Evolutionary conservation across 2,113 vertebrate species (phyloP).

Genomic region (Zeus faber): DNA sequence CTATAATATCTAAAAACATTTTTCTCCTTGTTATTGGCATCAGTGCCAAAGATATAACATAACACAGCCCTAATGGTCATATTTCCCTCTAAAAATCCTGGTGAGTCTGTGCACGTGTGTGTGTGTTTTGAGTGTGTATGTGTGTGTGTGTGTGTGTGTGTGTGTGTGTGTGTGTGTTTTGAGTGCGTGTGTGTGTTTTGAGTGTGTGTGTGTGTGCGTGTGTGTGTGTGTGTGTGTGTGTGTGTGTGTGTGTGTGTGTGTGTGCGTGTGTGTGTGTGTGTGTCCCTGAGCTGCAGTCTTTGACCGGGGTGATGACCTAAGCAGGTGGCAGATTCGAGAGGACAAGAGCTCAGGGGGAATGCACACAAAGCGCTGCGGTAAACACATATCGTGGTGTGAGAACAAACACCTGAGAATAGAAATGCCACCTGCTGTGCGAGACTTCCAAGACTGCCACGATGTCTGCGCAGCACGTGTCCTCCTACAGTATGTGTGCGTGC

Average conservation of each 20-base stretch:
- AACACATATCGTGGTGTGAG: slow-evolving; percentile 40
- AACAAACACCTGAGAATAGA: slow-evolving; percentile 47
- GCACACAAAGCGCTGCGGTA: slow-evolving; percentile 28
- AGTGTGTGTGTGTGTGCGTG: neutral
- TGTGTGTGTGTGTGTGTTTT: slow-evolving; percentile 7
- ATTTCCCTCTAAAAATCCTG: neutral
- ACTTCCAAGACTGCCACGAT: no score
- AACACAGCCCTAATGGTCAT: no score
- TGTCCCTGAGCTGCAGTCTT: neutral
- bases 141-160: neutral
- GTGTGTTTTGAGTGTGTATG: neutral
- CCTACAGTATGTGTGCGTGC: no score
- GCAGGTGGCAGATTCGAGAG: slow-evolving; percentile 58
- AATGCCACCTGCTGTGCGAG: no score
- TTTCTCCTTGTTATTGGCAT: no score
- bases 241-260: neutral
- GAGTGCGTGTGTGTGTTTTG: no score
- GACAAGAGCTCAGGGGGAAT: slow-evolving; percentile 37
- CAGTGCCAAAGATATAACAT: no score
- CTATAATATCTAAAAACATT: no score
- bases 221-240: slow-evolving; percentile 5
- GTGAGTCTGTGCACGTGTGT: neutral
- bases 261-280: neutral
- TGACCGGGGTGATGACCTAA: no score
- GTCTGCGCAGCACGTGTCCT: no score